phyloP scores from a whole-genome alignment of 2,888 invertebrate genomes.

The Brachyopa scutellaris region DNA sequence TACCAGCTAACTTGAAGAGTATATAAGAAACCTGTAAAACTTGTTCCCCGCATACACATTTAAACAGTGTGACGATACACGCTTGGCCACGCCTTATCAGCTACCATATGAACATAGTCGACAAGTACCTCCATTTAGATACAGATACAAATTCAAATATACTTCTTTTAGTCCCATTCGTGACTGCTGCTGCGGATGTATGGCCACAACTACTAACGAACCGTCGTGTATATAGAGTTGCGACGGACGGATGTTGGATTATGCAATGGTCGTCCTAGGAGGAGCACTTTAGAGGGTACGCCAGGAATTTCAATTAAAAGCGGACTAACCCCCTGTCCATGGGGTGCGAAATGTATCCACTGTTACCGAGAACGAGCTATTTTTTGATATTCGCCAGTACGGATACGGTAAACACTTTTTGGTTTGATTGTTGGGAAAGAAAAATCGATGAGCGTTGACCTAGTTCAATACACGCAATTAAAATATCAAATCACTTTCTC shows the following conservation, averaged over 20 bases:
- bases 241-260: conserved; percentile 66
- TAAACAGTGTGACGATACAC: conserved; percentile 3
- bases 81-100: conserved; percentile 59
- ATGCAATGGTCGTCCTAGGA: conserved; percentile 71
- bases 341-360: conserved; percentile 34
- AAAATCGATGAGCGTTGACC: conserved; percentile 71
- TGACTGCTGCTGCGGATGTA: too few relatives aligned
- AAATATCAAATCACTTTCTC: conserved; percentile 69
- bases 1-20: conserved; percentile 3
- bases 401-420: conserved; percentile 24
- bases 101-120: background rate
- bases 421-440: conserved; percentile 49
- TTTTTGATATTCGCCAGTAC: conserved; percentile 48
- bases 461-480: conserved; percentile 70
- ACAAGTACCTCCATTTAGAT: conserved; percentile 9
- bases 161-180: background rate
- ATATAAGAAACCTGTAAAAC: conserved; percentile 62
- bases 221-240: conserved; percentile 11
- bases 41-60: conserved; percentile 41
- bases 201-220: background rate
- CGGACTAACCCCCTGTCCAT: conserved; percentile 10
- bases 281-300: conserved; percentile 43
- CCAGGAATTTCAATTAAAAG: conserved; percentile 66
- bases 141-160: conserved; percentile 3
- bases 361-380: conserved; percentile 23